Evolutionary conservation across 1,140 invertebrate genomes (phyloP), one percentile per base, ranked within the genome.

Genomic region (Maconellicoccus hirsutus): DNA sequence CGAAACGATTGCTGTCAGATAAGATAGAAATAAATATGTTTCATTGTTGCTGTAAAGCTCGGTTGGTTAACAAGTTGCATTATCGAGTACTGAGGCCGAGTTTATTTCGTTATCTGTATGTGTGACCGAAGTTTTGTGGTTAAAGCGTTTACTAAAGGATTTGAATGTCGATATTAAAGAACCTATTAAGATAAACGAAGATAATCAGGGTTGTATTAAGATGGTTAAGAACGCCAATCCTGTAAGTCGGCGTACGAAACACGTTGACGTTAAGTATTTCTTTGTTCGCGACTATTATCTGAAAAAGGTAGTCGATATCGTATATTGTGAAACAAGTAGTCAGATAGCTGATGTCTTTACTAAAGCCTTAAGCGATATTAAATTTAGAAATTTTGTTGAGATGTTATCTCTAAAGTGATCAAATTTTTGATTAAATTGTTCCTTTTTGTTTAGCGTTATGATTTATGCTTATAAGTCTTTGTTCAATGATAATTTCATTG

Each of bases 291-390:
- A 76, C 69, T 69, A 71, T 26, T 70, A 73, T 25, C 70, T 14
- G 23, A 25, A 39, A 0, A 72, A 69, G 8, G 33, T 73, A 70
- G 72, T 76, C 42, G 12, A 22, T 27, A 12, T 76, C 29, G n/a
- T 16, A 29, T 75, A 73, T 72, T 66, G 74, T 42, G 61, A 70
- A 39, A 71, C 73, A 0, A 33, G 73, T 66, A 63, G 66, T 38
- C 75, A 75, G 69, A 14, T 75, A 16, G 74, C 75, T 63, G 74
- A 76, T 70, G 74, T 75, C 7, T 73, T 75, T 29, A 76, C 75
- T 22, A 76, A 75, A 71, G 71, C 73, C 29, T 72, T 75, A 33
- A 22, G 38, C n/a, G 69, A 39, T 16, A n/a, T 16, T 0, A 71
- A 69, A 25, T 73, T 74, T n/a, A 59, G n/a, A 7, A 7, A 16